Evolutionary conservation across 2,113 vertebrate species (phyloP).

Genomic region (Gymnogyps californianus): DNA sequence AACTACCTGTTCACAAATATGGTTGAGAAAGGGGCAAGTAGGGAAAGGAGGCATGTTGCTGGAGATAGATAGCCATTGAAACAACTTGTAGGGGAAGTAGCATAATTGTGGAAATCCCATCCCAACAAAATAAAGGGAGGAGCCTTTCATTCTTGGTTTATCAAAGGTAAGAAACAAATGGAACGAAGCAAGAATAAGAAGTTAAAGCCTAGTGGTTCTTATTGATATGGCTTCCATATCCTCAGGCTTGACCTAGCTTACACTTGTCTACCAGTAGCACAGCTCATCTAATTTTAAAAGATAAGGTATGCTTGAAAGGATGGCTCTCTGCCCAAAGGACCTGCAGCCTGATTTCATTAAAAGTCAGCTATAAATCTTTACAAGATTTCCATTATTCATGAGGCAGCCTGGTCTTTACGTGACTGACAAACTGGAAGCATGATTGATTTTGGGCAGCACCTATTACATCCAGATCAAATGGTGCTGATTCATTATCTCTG

Average conservation of each 20-base stretch:
- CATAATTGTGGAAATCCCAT: background rate
- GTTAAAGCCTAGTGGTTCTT: background rate
- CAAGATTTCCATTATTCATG: background rate
- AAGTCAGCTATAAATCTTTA: slow-evolving; percentile 5
- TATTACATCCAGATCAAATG: background rate
- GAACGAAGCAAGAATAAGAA: background rate
- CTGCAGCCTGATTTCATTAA: background rate
- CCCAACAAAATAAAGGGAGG: background rate
- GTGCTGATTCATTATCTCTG: background rate
- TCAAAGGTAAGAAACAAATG: background rate
- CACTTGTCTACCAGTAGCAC: background rate
- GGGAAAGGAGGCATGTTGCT: background rate
- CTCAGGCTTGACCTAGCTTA: background rate
- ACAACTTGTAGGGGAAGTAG: background rate
- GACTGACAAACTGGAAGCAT: background rate
- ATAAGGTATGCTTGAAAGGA: background rate
- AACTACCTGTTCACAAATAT: background rate
- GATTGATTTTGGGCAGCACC: background rate
- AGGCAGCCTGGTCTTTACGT: background rate
- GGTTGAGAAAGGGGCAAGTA: background rate
- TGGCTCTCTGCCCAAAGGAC: background rate
- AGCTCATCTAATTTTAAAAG: background rate
- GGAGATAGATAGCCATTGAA: background rate
- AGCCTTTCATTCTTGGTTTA: background rate
- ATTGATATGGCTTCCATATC: background rate